Evolutionary conservation across 2,888 invertebrate genomes (phyloP), one percentile per base, ranked within the genome.

Genomic region (Eristalinus aeneus): DNA sequence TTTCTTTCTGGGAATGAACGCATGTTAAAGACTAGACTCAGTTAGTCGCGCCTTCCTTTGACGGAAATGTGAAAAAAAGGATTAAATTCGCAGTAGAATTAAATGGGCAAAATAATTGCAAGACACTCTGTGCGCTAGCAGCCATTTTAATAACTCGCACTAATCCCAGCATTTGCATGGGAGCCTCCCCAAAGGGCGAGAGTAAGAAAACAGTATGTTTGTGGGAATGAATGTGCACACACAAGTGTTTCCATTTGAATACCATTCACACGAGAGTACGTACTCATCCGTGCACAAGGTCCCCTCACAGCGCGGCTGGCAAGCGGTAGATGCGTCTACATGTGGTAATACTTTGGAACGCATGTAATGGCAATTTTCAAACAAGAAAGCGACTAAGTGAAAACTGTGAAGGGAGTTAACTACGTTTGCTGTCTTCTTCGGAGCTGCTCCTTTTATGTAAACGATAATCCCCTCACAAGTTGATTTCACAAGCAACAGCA

Each of bases 401-500:
- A 65, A 65, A 46, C 46, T 46, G 16, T 46, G 46, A 27, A 27
- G 46, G 16, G 46, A 46, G 46, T 46, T 46, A 46, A 46, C 46
- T 46, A 46, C 46, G 46, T 46, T 46, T 46, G 46, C 46, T 16
- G 46, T 16, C 16, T n/a, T 46, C 46, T 46, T 46, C 46, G 8
- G 46, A 16, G 46, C 22, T 16, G 8, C 54, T 56, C 54, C 56
- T 34, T 16, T 46, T 39, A 12, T 32, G 53, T 68, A 56, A 31
- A 68, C 61, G 31, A 46, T 46, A 53, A 61, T 46, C 10, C 72
- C 31, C 11, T 53, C 23, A 36, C 61, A 72, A 63, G 53, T 61
- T 76, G 53, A 61, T 61, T 67, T 27, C 60, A 53, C 63, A 23
- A 34, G 53, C 23, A 69, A 54, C 63, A 53, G 16, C 27, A 71